Conservation (phyloP, 2,113 vertebrate species). For the Corapipo altera region DNA sequence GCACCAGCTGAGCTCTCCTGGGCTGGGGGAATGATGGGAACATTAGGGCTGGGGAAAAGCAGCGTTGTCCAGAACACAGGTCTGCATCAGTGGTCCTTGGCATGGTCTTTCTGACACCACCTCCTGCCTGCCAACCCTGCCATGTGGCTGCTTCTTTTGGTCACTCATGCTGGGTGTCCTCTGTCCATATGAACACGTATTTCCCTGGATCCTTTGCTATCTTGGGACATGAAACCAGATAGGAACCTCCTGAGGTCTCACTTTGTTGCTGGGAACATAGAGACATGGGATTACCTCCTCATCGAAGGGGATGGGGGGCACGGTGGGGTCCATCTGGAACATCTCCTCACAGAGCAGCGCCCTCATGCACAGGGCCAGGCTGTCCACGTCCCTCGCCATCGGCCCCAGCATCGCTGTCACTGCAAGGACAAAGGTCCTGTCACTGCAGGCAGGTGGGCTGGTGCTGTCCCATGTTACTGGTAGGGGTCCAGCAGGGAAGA, state of each 20-base stretch:
- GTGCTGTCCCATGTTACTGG: background rate
- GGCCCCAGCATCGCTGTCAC: conserved; percentile 63
- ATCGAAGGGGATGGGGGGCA: conserved; percentile 85
- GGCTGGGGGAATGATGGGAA: background rate
- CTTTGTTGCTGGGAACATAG: background rate
- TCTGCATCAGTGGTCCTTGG: background rate
- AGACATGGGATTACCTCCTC: conserved; percentile 60
- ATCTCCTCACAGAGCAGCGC: conserved; percentile 84
- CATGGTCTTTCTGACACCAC: background rate
- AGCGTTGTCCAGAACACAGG: background rate
- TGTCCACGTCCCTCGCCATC: conserved; percentile 82
- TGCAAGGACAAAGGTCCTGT: background rate
- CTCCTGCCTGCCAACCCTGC: background rate
- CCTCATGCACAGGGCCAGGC: conserved; percentile 85
- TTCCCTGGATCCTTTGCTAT: background rate
- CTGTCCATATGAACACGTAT: background rate
- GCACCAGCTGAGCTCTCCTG: background rate
- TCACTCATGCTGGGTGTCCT: background rate
- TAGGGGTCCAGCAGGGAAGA: background rate
- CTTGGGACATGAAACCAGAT: background rate
- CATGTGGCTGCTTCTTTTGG: background rate
- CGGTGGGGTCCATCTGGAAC: conserved; percentile 83
- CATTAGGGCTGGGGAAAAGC: background rate
- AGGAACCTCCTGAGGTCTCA: background rate
- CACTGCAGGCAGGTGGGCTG: background rate